Evolutionary conservation across 2,797 vertebrate species (phyloP).

Genomic region (Fistularia commersonii): DNA sequence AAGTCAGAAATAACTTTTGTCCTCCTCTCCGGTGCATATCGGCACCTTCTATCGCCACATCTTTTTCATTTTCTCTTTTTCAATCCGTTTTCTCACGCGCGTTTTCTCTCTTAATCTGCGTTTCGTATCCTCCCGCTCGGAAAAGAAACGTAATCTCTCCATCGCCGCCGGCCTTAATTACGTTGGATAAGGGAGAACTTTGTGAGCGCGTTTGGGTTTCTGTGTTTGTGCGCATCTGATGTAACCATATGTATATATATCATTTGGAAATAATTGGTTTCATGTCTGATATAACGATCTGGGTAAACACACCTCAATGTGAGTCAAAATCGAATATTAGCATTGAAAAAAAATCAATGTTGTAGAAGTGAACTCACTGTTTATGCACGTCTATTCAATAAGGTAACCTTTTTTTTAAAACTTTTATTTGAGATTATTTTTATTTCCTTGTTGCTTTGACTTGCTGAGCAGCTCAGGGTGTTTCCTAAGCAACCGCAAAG

Average conservation of each 20-base stretch:
- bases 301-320: no score
- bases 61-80: constrained; percentile 33
- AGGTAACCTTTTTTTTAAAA: no score
- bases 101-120: constrained; percentile 21
- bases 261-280: no score
- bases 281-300: no score
- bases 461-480: no score
- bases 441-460: no score
- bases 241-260: not conserved
- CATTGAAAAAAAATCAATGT: no score
- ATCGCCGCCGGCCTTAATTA: constrained; percentile 66
- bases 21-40: constrained; percentile 14
- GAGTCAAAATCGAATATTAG: no score
- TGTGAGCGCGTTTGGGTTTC: constrained; percentile 19
- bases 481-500: no score
- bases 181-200: constrained; percentile 36
- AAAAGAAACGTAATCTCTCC: constrained; percentile 55
- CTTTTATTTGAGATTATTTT: no score
- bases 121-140: constrained; percentile 34
- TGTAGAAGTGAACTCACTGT: no score
- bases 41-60: constrained; percentile 26
- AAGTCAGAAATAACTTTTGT: constrained; percentile 47
- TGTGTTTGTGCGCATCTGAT: constrained; percentile 14
- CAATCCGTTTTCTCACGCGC: constrained; percentile 7
- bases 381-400: no score